Evolutionary conservation across 2,888 invertebrate species (phyloP), one percentile per base, ranked within the genome.

Genomic region (Andrena hattorfiana): DNA sequence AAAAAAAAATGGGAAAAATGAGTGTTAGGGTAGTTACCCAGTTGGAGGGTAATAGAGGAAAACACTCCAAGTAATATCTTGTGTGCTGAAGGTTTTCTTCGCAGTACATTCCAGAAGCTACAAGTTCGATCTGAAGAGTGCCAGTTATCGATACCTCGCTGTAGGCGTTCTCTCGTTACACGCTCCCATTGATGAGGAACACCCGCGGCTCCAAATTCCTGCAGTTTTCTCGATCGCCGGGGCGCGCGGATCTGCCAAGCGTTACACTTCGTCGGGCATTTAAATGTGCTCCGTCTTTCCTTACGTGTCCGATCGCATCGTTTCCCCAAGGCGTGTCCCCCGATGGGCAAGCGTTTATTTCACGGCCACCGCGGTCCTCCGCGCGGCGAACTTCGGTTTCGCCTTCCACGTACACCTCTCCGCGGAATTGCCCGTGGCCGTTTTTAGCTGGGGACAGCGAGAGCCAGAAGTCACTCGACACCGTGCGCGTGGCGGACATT

Each of bases 401-500:
- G 72, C 72, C 66, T 87, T 87, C 81, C 85, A 72, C 71, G 56
- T 64, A 48, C 63, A 54, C 13, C 23, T 80, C 42, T 56, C 60
- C 48, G 30, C 72, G 76, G 67, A 82, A 84, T 79, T 69, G 54
- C 49, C 63, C 68, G 42, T 42, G 42, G 42, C 42, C 42, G 42
- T 42, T 84, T 88, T 89, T 82, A 78, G 88, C 83, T 76, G 81
- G 30, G 26, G 32, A 30, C 59, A 28, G 59, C 83, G 85, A 80
- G 70, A 80, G 74, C 78, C 66, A 71, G 68, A 42, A 80, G 86
- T 89, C 84, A 90, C 84, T 68, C 87, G 90, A 90, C 83, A 90
- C 87, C 74, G 62, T 76, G 86, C 91, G 90, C 89, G 91, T 87
- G 91, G 87, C 89, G 88, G 89, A 85, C 85, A 89, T 88, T 84